Conservation (phyloP, 2,888 invertebrate genomes). For the Drosophila multiciliata region DNA sequence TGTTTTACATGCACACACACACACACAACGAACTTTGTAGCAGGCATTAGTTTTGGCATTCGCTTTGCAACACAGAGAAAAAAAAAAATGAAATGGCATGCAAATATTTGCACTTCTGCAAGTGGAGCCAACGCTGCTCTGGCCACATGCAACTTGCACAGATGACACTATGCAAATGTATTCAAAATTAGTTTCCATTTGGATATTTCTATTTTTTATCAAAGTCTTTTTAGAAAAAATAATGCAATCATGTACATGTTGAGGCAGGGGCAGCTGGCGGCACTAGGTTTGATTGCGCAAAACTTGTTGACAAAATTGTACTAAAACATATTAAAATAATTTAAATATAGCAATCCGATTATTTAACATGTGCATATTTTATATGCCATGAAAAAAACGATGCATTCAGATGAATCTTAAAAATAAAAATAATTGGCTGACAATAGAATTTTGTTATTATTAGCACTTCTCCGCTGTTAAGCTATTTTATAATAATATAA, state of each 20-base stretch:
- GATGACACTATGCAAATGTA: constrained; percentile 82
- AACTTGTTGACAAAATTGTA: constrained; percentile 18
- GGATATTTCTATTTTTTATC: constrained; percentile 13
- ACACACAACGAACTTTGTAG: constrained; percentile 29
- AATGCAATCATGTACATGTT: constrained; percentile 7
- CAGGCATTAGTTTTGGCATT: constrained; percentile 56
- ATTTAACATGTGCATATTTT: background rate
- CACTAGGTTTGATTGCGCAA: constrained; percentile 33
- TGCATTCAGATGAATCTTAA: background rate
- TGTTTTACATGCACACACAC: constrained; percentile 50
- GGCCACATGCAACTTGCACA: constrained; percentile 63
- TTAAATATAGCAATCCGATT: background rate
- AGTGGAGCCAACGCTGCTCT: constrained; percentile 12
- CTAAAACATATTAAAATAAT: constrained; percentile 14
- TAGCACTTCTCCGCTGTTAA: too few species aligned
- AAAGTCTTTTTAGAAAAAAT: constrained; percentile 5
- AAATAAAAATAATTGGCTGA: background rate
- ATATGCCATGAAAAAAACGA: background rate
- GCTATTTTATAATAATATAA: background rate
- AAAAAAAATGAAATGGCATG: constrained; percentile 34
- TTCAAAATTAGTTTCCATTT: constrained; percentile 81
- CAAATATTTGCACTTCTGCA: constrained; percentile 65
- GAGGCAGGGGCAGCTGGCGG: constrained; percentile 26
- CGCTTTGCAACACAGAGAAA: constrained; percentile 44
- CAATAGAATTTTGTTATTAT: background rate